Evolutionary conservation across 2,113 vertebrate species (phyloP).

Genomic region (Tyrannus savana): DNA sequence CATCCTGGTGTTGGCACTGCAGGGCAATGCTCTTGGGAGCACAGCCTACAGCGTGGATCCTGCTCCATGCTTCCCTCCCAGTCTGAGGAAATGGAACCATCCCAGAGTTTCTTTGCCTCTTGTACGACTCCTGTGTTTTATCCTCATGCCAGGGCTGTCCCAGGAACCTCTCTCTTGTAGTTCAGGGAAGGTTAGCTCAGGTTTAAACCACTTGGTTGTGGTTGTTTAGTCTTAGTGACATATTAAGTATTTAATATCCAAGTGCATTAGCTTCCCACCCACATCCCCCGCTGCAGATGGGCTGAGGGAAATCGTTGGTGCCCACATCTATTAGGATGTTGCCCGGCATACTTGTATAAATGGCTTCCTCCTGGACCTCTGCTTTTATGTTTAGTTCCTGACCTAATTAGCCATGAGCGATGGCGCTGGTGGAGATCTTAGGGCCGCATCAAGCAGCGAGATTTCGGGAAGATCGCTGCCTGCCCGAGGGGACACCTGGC

Average conservation of each 20-base stretch:
- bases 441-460: background rate
- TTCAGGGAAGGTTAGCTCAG: background rate
- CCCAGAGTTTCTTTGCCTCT: fast-evolving
- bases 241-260: background rate
- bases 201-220: background rate
- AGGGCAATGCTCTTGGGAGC: background rate
- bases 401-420: background rate
- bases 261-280: slow-evolving; percentile 32
- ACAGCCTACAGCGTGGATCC: fast-evolving
- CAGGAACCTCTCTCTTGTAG: fast-evolving
- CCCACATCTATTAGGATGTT: background rate
- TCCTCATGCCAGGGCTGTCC: background rate
- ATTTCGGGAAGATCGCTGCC: background rate
- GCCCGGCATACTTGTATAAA: background rate
- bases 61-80: background rate
- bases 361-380: background rate
- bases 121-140: fast-evolving
- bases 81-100: background rate
- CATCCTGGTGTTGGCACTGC: fast-evolving
- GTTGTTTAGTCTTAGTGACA: background rate
- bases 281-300: background rate
- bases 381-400: background rate
- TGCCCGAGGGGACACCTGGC: background rate
- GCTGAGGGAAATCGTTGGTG: background rate
- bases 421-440: fast-evolving